Base-by-base conservation (phyloP, 2,797 vertebrate species). In the Hylomyscus alleni region DNA sequence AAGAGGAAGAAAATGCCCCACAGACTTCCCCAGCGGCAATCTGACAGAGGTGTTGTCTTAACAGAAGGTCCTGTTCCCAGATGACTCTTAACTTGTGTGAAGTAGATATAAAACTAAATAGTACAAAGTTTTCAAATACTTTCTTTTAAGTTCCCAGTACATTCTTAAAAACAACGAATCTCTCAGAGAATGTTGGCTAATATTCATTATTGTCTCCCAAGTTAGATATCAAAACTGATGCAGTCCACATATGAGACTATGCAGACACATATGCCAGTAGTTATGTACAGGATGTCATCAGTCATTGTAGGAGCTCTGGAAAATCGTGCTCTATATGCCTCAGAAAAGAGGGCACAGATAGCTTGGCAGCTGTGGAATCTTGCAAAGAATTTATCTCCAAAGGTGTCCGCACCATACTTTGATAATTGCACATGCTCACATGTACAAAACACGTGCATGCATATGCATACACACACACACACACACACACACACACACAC, bases 91-190 rank as follows among this genome's bases (percentile, higher is more conserved):
- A 47, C 40, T 20, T 65, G 6, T 14, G 44, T n/a, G 29, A 50
- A 50, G 17, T 85, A 85, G 29, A 85, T 29, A 62, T 31, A 83
- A 67, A 34, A 24, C 19, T 50, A 67, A 67, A 67, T 34, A 67
- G 29, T 50, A 67, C 6, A 34, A 50, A 8, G 11, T 67, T 85
- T 85, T 85, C 1, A 67, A 65, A 65, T 65, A 34, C 47, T 84
- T 62, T 44, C 29, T 50, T 50, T 85, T 50, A 65, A 31, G 17
- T 29, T 37, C 44, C 87, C 40, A 87, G 90, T 93, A 69, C 12
- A 76, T 24, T 89, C 13, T 84, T 91, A 58, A 80, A 93, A 91
- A 50, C 6, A 94, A 20, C 31, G 22, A 81, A 87, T 89, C n/a
- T 24, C 58, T 37, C 34, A 65, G 31, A 73, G 37, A 90, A 5